Conservation (phyloP, 2,888 invertebrate genomes). For the Nebria salina region DNA sequence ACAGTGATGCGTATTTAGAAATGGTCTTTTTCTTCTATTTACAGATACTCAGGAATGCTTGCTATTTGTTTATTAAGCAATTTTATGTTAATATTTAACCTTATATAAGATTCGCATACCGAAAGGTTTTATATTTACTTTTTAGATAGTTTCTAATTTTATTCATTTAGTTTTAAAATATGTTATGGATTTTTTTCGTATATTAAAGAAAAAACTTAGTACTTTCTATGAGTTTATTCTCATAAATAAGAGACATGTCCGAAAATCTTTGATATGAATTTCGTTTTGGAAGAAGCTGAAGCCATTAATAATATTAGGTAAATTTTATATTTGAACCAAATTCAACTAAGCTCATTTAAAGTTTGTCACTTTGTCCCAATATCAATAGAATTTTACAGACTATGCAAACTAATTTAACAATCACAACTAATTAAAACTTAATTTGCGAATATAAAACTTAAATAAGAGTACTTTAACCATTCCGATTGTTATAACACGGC, state of each 20-base stretch:
- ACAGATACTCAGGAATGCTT: background rate
- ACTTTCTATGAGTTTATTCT: too few species aligned
- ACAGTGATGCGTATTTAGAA: conserved; percentile 24
- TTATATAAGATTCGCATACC: background rate
- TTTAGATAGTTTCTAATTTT: too few species aligned
- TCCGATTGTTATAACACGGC: too few species aligned
- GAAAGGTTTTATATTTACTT: background rate
- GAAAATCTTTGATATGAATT: too few species aligned
- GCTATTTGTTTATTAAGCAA: background rate
- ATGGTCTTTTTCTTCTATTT: background rate
- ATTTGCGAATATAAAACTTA: background rate
- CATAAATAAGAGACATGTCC: too few species aligned
- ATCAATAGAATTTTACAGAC: background rate
- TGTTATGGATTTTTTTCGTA: too few species aligned
- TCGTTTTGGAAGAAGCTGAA: too few species aligned
- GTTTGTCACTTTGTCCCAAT: background rate
- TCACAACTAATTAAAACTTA: background rate
- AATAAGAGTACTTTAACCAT: background rate
- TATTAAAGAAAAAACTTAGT: too few species aligned
- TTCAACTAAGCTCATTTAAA: background rate
- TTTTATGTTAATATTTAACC: background rate
- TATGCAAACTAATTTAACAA: conserved; percentile 1
- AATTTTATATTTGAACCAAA: background rate
- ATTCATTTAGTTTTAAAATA: too few species aligned
- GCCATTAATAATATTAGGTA: background rate